Evolutionary conservation across 2,797 vertebrate species (phyloP).

Genomic region (Scolopax bukidnonensis): DNA sequence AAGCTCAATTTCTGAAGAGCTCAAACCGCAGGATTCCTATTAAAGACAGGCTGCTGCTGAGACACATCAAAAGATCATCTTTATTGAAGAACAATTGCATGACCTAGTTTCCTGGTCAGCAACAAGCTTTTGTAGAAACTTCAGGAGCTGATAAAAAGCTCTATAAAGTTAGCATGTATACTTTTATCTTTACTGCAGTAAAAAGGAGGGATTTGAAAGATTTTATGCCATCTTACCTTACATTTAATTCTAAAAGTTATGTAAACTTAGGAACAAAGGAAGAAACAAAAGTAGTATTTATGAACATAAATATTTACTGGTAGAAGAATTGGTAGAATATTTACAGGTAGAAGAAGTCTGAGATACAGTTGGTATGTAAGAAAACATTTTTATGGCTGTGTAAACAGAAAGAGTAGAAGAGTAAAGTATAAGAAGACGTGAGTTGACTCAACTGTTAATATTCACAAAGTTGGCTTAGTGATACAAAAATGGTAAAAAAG

Average conservation of each 20-base stretch:
- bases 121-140: slow-evolving; percentile 65
- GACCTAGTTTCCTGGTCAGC: slow-evolving; percentile 74
- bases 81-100: slow-evolving; percentile 74
- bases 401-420: background rate
- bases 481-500: background rate
- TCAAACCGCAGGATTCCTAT: slow-evolving; percentile 39
- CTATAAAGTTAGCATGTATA: slow-evolving; percentile 25
- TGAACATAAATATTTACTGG: background rate
- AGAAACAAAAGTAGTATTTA: background rate
- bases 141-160: slow-evolving; percentile 69
- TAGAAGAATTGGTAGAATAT: no score
- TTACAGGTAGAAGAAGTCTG: background rate
- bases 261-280: background rate
- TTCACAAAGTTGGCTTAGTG: slow-evolving; percentile 9
- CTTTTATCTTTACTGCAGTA: slow-evolving; percentile 52
- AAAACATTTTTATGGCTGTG: background rate
- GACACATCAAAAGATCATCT: slow-evolving; percentile 68
- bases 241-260: slow-evolving; percentile 30
- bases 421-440: background rate
- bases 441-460: background rate
- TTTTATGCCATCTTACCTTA: slow-evolving; percentile 4
- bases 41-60: slow-evolving; percentile 60
- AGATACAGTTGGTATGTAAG: background rate
- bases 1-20: slow-evolving; percentile 56
- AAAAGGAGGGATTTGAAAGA: slow-evolving; percentile 16